phyloP scores from a whole-genome alignment of 2,113 vertebrate species.

The Myocastor coypus region DNA sequence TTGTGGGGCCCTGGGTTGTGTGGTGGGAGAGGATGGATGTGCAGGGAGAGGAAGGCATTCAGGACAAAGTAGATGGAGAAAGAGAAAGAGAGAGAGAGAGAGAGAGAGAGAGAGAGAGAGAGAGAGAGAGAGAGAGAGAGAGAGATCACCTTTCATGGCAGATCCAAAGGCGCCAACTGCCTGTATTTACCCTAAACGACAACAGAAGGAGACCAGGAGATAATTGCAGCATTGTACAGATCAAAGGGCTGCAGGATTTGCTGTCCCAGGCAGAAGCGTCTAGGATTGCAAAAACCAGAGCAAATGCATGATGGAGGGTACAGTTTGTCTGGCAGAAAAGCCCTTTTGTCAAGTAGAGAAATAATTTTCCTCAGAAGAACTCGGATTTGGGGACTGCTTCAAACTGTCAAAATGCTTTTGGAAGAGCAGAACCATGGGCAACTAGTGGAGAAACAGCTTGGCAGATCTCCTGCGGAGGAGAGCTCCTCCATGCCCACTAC shows the following conservation, averaged over 20 bases:
- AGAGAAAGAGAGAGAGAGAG: too few species aligned
- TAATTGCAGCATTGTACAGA: conserved; percentile 58
- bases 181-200: conserved; percentile 49
- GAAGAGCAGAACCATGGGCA: background rate
- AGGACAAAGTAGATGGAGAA: background rate
- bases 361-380: conserved; percentile 30
- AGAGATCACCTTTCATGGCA: conserved; percentile 56
- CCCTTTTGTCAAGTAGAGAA: background rate
- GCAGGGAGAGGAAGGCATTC: background rate
- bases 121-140: too few species aligned
- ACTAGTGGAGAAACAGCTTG: background rate
- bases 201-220: conserved; percentile 60
- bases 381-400: background rate
- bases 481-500: background rate
- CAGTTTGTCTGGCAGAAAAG: background rate
- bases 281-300: conserved; percentile 59
- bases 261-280: conserved; percentile 32
- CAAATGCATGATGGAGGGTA: conserved; percentile 16
- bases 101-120: too few species aligned
- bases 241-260: conserved; percentile 65
- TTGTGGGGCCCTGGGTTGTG: background rate
- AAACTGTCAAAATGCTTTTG: conserved; percentile 35
- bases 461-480: background rate
- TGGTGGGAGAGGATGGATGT: background rate
- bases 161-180: conserved; percentile 2